These are phyloP conservation scores for Cepphus grylle DNA, from an alignment of 2,113 vertebrate genomes.

Conservation along the genomic window DNA sequence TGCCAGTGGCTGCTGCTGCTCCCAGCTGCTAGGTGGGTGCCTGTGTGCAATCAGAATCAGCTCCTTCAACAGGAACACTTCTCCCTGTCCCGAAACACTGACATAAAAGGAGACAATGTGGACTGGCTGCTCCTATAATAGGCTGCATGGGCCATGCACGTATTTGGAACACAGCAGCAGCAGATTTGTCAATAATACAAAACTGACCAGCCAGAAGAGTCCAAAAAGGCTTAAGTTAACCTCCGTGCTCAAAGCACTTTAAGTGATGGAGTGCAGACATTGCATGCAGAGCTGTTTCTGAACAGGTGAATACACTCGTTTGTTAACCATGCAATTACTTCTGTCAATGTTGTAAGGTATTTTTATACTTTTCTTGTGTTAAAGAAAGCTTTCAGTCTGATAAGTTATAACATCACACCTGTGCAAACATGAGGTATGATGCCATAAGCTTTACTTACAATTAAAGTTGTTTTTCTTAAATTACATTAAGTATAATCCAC, in stretches of 20 bases:
- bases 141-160: accelerated
- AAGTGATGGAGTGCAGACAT: neutral
- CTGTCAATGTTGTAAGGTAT: neutral
- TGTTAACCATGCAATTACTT: constrained; percentile 30
- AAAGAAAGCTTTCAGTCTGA: constrained; percentile 58
- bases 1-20: neutral
- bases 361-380: constrained; percentile 15
- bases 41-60: accelerated
- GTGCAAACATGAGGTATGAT: constrained; percentile 64
- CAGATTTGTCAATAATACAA: neutral
- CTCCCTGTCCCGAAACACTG: neutral
- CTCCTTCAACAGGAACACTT: neutral
- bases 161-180: neutral
- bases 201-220: neutral
- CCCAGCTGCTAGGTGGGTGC: neutral
- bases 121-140: neutral
- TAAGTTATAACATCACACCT: constrained; percentile 62
- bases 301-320: constrained; percentile 51
- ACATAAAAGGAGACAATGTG: neutral
- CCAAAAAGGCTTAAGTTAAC: neutral
- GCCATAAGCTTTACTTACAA: constrained; percentile 67
- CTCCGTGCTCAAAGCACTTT: neutral
- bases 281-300: neutral
- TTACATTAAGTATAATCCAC: constrained; percentile 57
- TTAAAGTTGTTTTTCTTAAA: constrained; percentile 67